Base-by-base conservation (phyloP, 2,797 vertebrate species). In the Protonibea diacanthus region DNA sequence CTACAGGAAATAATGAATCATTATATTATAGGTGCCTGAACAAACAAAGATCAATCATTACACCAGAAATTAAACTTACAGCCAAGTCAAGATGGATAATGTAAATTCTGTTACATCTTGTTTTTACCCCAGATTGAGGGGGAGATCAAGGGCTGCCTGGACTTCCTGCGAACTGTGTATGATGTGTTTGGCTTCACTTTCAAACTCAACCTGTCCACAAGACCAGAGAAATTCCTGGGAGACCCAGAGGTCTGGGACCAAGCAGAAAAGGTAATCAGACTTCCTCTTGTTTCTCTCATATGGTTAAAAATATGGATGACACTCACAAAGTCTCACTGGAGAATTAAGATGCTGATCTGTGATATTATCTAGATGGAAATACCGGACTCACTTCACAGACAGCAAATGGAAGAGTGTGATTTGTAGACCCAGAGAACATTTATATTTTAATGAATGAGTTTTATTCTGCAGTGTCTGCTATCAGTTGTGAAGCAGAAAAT, bases 121-220 rank as follows among this genome's bases (percentile, higher is more conserved):
- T 47, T 76, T 73, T 82, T 59, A 60, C 52, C 5, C 18, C 92
- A 99, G 98, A 99, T 99, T 68, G 97, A 97, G 80, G 93, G 90
- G 0, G 98, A 99, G 94, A 99, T 99, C 77, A 99, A 97, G 90
- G 96, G 96, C 81, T 99, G 98, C 70, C 95, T 99, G 91, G 94
- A 98, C 86, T 99, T 99, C 91, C 93, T 99, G 65, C 96, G 95
- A 15, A 82, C 97, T 0, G 97, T 99, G 8, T 99, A 99, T 60
- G 87, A 91, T 0, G 95, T 97, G 68, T 99, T 99, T 78, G 98
- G 97, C 87, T 99, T 99, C 94, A 97, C 95, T 1, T 99, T 99
- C 91, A 99, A 99, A 94, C 93, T 99, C 75, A 97, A 99, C 92
- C 97, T 99, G 67, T 98, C 98, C 78, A 99, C 98, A 61, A 95